These are phyloP conservation scores for Xiphophorus hellerii DNA, from an alignment of 2,113 vertebrate species.

Conservation along the genomic window DNA sequence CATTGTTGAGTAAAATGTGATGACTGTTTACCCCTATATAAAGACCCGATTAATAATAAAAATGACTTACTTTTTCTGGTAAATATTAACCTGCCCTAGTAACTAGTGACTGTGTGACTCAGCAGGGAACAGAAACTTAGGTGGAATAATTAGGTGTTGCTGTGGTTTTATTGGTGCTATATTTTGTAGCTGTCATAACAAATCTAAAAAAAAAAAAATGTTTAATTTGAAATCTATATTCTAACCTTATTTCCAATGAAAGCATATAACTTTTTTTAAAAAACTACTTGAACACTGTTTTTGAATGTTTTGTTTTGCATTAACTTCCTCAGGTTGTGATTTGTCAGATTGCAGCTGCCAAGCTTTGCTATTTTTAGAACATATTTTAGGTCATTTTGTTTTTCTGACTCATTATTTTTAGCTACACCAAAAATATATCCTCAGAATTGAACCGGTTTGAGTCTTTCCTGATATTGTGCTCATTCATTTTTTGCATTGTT, in stretches of 20 bases:
- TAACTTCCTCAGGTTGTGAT: not conserved
- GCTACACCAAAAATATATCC: not conserved
- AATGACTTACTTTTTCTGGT: slow-evolving; percentile 25
- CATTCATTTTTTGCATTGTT: not conserved
- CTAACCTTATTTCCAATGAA: not conserved
- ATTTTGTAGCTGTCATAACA: not conserved
- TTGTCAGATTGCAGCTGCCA: not conserved
- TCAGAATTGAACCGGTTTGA: not conserved
- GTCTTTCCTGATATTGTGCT: not conserved
- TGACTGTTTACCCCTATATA: not conserved
- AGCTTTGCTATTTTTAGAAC: slow-evolving; percentile 1
- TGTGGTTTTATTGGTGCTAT: not conserved
- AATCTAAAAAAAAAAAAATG: not conserved
- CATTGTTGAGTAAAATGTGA: not conserved
- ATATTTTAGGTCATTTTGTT: slow-evolving; percentile 10
- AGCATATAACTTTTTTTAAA: not conserved
- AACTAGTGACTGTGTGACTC: not conserved
- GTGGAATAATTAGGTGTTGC: not conserved
- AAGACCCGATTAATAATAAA: not conserved
- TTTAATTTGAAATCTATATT: not conserved
- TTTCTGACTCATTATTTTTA: slow-evolving; percentile 21
- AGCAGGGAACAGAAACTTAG: not conserved
- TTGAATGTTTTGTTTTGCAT: not conserved
- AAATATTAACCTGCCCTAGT: not conserved
- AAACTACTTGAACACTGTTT: not conserved